Conservation (phyloP, 2,888 invertebrate genomes). For the Hymenopus coronatus region DNA sequence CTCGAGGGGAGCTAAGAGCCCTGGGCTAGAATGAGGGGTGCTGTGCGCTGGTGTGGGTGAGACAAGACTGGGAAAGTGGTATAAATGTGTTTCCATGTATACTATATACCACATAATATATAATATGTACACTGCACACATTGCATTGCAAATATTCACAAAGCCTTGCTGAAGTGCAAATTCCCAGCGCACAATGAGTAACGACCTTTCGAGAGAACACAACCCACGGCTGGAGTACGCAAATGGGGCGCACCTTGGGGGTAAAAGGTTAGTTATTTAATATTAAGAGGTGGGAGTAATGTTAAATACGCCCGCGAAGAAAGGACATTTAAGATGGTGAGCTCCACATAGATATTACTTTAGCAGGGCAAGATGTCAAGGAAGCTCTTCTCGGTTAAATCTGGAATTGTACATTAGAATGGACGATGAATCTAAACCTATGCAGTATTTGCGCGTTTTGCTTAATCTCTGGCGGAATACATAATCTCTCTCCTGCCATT, state of each 20-base stretch:
- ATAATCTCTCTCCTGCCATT: no score
- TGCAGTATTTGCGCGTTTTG: not conserved
- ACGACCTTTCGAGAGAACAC: not conserved
- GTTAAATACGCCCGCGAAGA: not conserved
- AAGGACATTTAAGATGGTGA: not conserved
- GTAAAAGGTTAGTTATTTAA: conserved; percentile 14
- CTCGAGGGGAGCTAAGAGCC: not conserved
- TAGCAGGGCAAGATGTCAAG: not conserved
- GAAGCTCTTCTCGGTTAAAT: not conserved
- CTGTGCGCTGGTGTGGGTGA: not conserved
- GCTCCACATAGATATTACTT: conserved; percentile 3
- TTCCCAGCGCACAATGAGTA: conserved; percentile 6
- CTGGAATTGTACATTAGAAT: not conserved
- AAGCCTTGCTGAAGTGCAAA: conserved; percentile 18
- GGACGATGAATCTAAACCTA: not conserved
- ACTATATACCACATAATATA: not conserved
- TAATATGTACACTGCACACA: not conserved
- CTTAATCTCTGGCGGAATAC: no score
- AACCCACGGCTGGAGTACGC: not conserved
- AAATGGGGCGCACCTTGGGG: not conserved
- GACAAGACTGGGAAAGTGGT: conserved; percentile 7
- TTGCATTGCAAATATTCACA: conserved; percentile 16
- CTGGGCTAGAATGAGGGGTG: not conserved
- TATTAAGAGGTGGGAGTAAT: not conserved
- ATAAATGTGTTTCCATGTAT: conserved; percentile 20